A percentile compares a stretch with the other conserved stretches of the same genome.
Conservation (phyloP, 2,888 invertebrate genomes). For the Trichacis sp. region DNA sequence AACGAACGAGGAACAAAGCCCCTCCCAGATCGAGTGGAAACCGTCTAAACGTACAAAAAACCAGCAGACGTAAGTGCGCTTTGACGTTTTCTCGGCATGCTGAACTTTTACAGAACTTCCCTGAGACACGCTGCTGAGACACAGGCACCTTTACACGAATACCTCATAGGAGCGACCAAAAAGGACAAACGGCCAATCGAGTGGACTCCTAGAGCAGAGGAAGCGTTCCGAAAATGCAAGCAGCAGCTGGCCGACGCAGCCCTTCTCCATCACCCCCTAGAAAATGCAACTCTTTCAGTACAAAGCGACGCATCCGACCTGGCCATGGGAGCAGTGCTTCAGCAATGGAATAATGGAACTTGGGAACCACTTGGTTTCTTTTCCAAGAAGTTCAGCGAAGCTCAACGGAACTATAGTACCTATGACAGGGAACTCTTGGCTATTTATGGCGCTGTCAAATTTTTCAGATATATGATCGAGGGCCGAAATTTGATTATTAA, state of each 20-base stretch:
- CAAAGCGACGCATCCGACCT: constrained; percentile 40
- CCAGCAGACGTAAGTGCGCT: constrained; percentile 19
- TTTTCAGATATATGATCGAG: constrained; percentile 45
- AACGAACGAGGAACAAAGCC: constrained; percentile 25
- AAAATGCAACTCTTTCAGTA: constrained; percentile 23
- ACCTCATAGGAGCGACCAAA: constrained; percentile 17
- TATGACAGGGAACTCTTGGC: no score
- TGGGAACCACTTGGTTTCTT: constrained; percentile 51
- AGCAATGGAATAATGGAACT: constrained; percentile 33
- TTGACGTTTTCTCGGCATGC: constrained; percentile 10
- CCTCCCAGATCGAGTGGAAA: constrained; percentile 24
- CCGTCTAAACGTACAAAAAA: constrained; percentile 21
- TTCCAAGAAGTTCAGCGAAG: constrained; percentile 44
- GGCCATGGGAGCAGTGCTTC: constrained; percentile 46
- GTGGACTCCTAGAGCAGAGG: constrained; percentile 26
- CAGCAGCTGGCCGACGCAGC: constrained; percentile 30
- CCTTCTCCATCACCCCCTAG: constrained; percentile 25
- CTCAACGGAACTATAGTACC: constrained; percentile 48
- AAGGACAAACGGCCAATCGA: constrained; percentile 44
- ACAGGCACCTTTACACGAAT: constrained; percentile 21
- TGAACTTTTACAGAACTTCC: constrained; percentile 19
- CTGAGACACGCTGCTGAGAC: constrained; percentile 16
- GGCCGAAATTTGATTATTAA: constrained; percentile 25
- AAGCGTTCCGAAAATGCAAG: constrained; percentile 29
- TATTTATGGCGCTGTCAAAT: constrained; percentile 43